Base-by-base conservation (phyloP, 2,797 vertebrate species). In the Gobio occitaniae region DNA sequence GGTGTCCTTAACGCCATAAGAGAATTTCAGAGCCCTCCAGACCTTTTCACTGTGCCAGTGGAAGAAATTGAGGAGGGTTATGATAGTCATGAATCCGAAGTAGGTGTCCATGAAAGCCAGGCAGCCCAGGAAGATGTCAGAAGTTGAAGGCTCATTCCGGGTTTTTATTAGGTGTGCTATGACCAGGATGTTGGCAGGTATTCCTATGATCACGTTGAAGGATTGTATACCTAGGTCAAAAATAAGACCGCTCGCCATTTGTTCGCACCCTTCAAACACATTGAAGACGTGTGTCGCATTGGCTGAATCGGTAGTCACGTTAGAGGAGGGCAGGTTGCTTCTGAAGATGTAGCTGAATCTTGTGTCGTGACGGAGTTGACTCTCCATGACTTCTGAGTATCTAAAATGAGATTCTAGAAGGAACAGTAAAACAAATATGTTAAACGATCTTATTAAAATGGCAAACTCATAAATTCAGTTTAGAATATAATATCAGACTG, bases 1-100 rank as follows among this genome's bases (percentile, higher is more conserved):
- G n/a, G 94, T 95, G 89, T 96, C 95, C 87, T 96, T 96, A 41
- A 96, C 93, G 0, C 95, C 95, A 0, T 52, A 96, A 44, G 93
- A 89, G 87, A 96, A 96, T 83, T 94, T 94, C 6, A 93, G 0
- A 0, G 94, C 85, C 0, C 48, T 90, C 92, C 47, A 96, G 47
- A 90, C 91, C 1, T 47, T 19, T 54, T 91, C 92, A 87, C 93
- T 95, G 1, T 89, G 7, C 94, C 92, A 95, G 72, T 90, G n/a
- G 85, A 92, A 95, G 11, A 95, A 4, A 84, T 96, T 96, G 3
- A 93, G 66, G 25, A 94, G 91, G 65, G 1, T 90, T 52, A 95
- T 1, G 0, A 94, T 92, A 25, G 94, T 91, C 92, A 94, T 94
- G 78, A 68, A 25, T 8, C 95, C 87, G 13, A 95, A 96, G 89